Evolutionary conservation across 2,888 invertebrate genomes (phyloP).

Genomic region (Agrochola circellaris): DNA sequence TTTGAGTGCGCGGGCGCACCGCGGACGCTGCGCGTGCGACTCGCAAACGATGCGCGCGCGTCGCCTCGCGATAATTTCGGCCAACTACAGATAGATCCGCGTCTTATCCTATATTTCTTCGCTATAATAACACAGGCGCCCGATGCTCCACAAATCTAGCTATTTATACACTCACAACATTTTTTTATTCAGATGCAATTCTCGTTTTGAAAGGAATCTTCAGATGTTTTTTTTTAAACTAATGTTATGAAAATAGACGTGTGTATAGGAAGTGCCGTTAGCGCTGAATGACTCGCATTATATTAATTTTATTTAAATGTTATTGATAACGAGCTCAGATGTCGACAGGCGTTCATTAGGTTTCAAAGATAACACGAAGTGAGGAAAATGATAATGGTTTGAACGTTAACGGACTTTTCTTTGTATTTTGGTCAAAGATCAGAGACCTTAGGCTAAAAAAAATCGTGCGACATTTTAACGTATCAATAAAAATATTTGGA

Average conservation of each 20-base stretch:
- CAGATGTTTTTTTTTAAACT: conserved; percentile 64
- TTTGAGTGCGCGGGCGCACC: conserved; percentile 62
- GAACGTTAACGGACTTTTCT: conserved; percentile 28
- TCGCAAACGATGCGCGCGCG: conserved; percentile 66
- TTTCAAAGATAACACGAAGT: conserved; percentile 46
- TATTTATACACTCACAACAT: conserved; percentile 81
- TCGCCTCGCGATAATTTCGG: conserved; percentile 78
- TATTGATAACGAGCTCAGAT: conserved; percentile 55
- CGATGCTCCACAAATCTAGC: conserved; percentile 83
- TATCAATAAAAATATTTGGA: conserved; percentile 63
- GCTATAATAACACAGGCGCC: conserved; percentile 80
- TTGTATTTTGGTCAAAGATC: conserved; percentile 52
- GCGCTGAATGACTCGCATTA: conserved; percentile 47
- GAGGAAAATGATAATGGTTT: conserved; percentile 33
- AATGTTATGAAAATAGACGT: conserved; percentile 58
- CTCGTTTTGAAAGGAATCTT: conserved; percentile 70
- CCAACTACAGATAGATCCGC: conserved; percentile 67
- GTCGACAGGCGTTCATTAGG: conserved; percentile 54
- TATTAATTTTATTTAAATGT: conserved; percentile 48
- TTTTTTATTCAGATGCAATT: conserved; percentile 79
- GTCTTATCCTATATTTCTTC: conserved; percentile 79
- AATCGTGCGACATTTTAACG: conserved; percentile 49
- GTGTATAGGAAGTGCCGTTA: conserved; percentile 59
- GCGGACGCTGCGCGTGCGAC: conserved; percentile 62
- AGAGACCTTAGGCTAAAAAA: conserved; percentile 42